phyloP scores from a whole-genome alignment of 1,140 invertebrate genomes.

The Polypedilum vanderplanki region DNA sequence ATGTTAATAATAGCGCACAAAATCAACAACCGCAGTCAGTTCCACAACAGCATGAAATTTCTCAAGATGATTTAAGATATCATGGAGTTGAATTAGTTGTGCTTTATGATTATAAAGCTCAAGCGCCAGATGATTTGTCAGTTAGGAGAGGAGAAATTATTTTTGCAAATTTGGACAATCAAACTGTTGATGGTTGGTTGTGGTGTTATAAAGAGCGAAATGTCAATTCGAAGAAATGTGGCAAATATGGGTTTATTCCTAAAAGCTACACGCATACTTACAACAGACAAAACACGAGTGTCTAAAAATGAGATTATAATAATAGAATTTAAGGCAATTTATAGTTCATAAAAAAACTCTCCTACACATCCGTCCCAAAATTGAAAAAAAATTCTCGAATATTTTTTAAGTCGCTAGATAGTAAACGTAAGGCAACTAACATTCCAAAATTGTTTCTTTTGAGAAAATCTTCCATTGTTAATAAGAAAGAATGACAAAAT shows the following conservation, averaged over 20 bases:
- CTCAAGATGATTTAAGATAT: slow-evolving; percentile 57
- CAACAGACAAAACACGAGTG: slow-evolving; percentile 27
- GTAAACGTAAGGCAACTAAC: not conserved
- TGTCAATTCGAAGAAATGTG: slow-evolving; percentile 82
- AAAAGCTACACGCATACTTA: slow-evolving; percentile 82
- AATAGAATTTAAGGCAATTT: not conserved
- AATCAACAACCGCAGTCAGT: too few species aligned
- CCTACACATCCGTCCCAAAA: not conserved
- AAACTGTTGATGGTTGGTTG: slow-evolving; percentile 89
- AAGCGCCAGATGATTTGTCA: slow-evolving; percentile 84
- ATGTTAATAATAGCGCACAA: not conserved
- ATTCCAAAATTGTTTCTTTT: slow-evolving; percentile 1
- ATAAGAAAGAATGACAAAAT: not conserved
- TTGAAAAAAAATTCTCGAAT: not conserved
- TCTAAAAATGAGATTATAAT: not conserved
- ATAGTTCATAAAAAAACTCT: not conserved
- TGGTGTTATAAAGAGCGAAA: slow-evolving; percentile 82
- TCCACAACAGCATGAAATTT: slow-evolving; percentile 34
- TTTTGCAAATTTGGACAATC: slow-evolving; percentile 86
- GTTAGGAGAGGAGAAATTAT: slow-evolving; percentile 88
- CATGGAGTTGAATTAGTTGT: slow-evolving; percentile 87
- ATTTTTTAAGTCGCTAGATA: too few species aligned
- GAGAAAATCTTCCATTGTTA: not conserved
- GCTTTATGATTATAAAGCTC: slow-evolving; percentile 91
- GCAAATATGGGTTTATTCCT: slow-evolving; percentile 91